Evolutionary conservation across 2,113 vertebrate genomes (phyloP).

Genomic region (Andinoacara biseriatus): DNA sequence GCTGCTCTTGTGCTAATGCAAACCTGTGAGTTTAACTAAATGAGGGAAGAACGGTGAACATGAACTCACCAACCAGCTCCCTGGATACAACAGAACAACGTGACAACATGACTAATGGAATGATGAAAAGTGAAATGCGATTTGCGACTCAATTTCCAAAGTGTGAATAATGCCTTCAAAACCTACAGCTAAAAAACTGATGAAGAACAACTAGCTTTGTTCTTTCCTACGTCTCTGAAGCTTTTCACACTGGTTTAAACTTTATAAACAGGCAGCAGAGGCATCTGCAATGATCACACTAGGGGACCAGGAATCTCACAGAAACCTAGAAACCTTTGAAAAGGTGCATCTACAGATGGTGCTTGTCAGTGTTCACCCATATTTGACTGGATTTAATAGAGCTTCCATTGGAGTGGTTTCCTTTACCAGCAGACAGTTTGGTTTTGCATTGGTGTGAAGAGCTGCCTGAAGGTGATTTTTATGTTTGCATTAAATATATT

Average conservation of each 20-base stretch:
- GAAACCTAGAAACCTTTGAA: background rate
- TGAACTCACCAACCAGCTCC: background rate
- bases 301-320: background rate
- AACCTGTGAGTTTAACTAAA: background rate
- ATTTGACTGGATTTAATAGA: slow-evolving; percentile 8
- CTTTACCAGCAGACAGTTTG: background rate
- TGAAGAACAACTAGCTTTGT: background rate
- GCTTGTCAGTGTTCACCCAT: slow-evolving; percentile 1
- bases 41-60: background rate
- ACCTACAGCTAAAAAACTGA: slow-evolving; percentile 20
- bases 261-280: background rate
- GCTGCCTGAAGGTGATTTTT: background rate
- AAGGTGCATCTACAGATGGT: slow-evolving; percentile 8
- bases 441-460: background rate
- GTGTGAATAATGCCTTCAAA: slow-evolving; percentile 10
- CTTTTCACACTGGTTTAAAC: background rate
- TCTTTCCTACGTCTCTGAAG: background rate
- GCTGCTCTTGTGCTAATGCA: background rate
- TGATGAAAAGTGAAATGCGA: background rate
- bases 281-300: slow-evolving; percentile 7
- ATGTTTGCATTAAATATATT: background rate
- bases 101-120: background rate
- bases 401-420: background rate
- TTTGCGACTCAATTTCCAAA: slow-evolving; percentile 22
- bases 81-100: background rate